These are phyloP conservation scores for Drosophila mauritiana DNA, from an alignment of 1,140 invertebrate species.

Conservation along the genomic window DNA sequence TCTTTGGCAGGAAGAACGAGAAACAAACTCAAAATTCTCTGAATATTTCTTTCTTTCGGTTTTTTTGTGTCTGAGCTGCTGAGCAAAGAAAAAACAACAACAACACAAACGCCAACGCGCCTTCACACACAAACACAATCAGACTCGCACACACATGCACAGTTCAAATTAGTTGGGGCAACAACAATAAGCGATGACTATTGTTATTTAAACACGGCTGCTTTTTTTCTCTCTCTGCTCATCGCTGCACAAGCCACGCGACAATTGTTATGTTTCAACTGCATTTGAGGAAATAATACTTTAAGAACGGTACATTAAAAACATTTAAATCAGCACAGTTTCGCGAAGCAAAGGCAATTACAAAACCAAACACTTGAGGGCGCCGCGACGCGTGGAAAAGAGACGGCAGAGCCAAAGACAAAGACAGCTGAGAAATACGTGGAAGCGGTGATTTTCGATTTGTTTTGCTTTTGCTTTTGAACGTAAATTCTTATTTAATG, in stretches of 20 bases:
- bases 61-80: conserved; percentile 22
- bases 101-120: conserved; percentile 30
- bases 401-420: conserved; percentile 20
- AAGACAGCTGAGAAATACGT: conserved; percentile 40
- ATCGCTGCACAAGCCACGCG: conserved; percentile 33
- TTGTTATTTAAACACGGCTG: conserved; percentile 44
- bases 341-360: conserved; percentile 47
- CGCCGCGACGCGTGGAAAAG: conserved; percentile 38
- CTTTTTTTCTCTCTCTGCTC: conserved; percentile 7
- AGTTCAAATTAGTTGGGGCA: conserved; percentile 69
- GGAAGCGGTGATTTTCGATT: conserved; percentile 43
- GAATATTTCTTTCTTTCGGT: conserved; percentile 15
- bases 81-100: conserved; percentile 25
- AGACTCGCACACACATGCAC: conserved; percentile 22
- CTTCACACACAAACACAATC: conserved; percentile 11
- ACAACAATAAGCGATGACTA: conserved; percentile 53
- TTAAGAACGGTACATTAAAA: conserved; percentile 14
- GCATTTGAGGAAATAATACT: conserved; percentile 37
- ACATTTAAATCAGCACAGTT: conserved; percentile 47
- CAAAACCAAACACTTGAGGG: conserved; percentile 65
- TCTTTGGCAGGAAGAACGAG: not conserved
- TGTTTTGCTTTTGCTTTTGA: conserved; percentile 19
- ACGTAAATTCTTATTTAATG: conserved; percentile 14
- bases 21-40: conserved; percentile 41
- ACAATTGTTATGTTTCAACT: conserved; percentile 20